Conservation (phyloP, 2,888 invertebrate genomes). For the Himalopsyche kuldschensis region DNA sequence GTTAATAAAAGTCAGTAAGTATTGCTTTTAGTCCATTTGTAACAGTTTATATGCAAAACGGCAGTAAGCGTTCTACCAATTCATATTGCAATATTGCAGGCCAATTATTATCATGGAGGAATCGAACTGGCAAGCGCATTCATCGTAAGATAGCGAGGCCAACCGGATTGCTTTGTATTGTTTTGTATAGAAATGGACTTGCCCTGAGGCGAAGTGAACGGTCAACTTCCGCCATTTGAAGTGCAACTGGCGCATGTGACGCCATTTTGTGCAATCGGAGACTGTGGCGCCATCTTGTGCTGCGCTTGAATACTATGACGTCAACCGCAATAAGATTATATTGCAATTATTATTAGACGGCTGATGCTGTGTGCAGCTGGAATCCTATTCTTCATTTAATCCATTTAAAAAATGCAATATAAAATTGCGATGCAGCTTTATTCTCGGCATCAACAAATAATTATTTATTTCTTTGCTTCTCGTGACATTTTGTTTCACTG, state of each 20-base stretch:
- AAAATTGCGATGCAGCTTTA: too few species aligned
- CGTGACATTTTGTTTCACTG: too few species aligned
- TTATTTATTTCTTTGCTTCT: too few species aligned
- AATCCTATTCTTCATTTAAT: too few species aligned
- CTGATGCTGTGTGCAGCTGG: background rate
- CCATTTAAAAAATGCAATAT: too few species aligned
- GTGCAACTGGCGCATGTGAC: background rate
- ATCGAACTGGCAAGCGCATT: background rate
- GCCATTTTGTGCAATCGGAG: background rate
- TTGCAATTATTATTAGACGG: background rate
- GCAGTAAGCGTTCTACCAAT: background rate
- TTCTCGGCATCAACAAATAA: too few species aligned
- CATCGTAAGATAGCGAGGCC: background rate
- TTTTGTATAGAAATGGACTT: constrained; percentile 1
- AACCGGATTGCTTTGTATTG: background rate
- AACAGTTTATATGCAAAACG: background rate
- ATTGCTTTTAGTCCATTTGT: background rate
- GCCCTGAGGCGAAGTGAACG: background rate
- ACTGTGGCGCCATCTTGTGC: background rate
- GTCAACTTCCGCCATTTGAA: constrained; percentile 1
- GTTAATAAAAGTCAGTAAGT: too few species aligned
- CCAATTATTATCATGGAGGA: background rate
- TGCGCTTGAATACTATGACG: background rate
- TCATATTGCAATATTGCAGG: background rate
- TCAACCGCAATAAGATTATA: background rate